Evolutionary conservation across 2,113 vertebrate species (phyloP).

Genomic region (Indri indri): DNA sequence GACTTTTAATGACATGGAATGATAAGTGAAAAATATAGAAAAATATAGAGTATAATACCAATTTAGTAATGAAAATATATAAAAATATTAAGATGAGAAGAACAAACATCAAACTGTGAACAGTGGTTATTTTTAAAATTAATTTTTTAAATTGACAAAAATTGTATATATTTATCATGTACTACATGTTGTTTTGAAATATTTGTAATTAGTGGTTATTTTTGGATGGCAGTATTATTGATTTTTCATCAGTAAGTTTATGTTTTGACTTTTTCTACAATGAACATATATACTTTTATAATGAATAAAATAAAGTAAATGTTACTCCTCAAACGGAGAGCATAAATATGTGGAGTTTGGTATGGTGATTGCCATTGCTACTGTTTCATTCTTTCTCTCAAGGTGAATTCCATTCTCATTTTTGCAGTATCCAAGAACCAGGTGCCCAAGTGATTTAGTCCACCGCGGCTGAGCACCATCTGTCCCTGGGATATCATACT

Average conservation of each 20-base stretch:
- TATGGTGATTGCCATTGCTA: not conserved
- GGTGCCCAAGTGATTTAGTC: not conserved
- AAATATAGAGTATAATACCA: not conserved
- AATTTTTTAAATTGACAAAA: not conserved
- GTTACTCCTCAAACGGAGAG: not conserved
- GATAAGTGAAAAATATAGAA: not conserved
- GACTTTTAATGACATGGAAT: not conserved
- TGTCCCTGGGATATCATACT: not conserved
- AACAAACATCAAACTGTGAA: not conserved
- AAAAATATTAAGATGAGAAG: not conserved
- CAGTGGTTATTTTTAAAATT: not conserved
- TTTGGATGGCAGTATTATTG: not conserved
- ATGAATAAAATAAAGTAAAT: not conserved
- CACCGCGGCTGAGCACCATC: not conserved
- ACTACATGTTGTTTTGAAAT: not conserved
- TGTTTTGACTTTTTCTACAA: not conserved
- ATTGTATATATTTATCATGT: not conserved
- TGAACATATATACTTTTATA: not conserved
- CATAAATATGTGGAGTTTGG: not conserved
- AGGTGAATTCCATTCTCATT: not conserved
- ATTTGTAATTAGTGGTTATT: not conserved
- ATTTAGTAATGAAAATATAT: not conserved
- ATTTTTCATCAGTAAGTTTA: not conserved
- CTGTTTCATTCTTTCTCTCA: not conserved
- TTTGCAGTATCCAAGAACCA: not conserved